Evolutionary conservation across 2,888 invertebrate species (phyloP), one percentile per base, ranked within the genome.

Genomic region (Euzophera pinguis): DNA sequence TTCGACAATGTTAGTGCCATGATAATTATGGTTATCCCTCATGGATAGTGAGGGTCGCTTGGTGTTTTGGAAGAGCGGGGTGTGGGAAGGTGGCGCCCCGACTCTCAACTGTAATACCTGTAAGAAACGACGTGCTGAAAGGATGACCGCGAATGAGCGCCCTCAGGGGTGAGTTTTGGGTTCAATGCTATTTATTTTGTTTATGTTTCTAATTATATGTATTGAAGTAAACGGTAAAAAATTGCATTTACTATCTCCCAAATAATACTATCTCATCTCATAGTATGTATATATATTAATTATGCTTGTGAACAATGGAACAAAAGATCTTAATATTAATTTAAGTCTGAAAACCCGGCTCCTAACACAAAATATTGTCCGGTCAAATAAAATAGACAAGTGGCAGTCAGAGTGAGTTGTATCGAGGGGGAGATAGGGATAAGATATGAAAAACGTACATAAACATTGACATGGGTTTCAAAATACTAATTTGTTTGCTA

Each of bases 11-110:
- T 52, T 54, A n/a, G 60, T 42, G 50, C 52, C 55, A 55, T 58
- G 63, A 60, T 66, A 63, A 69, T 58, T 49, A 70, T 79, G 74
- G 58, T 50, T 58, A 53, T 64, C 55, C 67, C 71, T 68, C 60
- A 89, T 89, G 89, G 89, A 89, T 71, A 81, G 81, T 76, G 89
- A 89, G 64, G 90, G 89, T 53, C 76, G 85, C 37, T 69, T 89
- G 55, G 78, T 88, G 59, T 88, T 88, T 65, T 89, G 89, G 89
- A 88, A 89, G 70, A 78, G 81, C 35, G 89, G 89, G 49, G 69
- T 89, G 57, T 88, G 87, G 87, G 88, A 85, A 63, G 84, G 81
- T 1, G 84, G 77, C 39, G 85, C 88, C 13, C 89, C 88, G 49
- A 86, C 89, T 57, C 71, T 89, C 39, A 79, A 58, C 63, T 89